These are phyloP conservation scores for Plecturocebus donacophilus DNA, from an alignment of 2,113 vertebrate genomes.

Conservation along the genomic window DNA sequence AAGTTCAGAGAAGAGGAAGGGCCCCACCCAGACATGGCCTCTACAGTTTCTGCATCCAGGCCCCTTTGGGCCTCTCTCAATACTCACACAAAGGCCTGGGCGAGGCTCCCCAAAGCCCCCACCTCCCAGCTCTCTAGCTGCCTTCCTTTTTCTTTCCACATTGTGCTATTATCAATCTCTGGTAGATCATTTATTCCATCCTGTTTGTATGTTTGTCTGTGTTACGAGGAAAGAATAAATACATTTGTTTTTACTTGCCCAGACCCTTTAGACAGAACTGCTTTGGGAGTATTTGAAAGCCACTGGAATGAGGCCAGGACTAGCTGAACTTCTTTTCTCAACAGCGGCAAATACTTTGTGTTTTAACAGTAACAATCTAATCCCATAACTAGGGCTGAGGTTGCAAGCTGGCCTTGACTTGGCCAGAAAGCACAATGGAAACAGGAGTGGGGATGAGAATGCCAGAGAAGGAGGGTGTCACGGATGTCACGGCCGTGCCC, in stretches of 20 bases:
- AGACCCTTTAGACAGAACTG: background rate
- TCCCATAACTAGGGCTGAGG: background rate
- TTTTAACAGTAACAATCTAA: background rate
- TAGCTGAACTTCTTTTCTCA: background rate
- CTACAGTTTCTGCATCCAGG: background rate
- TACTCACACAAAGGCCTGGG: too few relatives aligned
- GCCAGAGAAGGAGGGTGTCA: fast-evolving
- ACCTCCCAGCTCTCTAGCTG: background rate
- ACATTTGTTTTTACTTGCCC: background rate
- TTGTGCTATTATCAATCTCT: fast-evolving
- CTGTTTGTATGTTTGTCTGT: background rate
- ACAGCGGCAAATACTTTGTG: background rate
- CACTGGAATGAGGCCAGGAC: background rate
- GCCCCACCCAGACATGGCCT: background rate
- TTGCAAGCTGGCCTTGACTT: constrained; percentile 18
- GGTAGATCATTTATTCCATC: background rate
- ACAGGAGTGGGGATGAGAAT: background rate
- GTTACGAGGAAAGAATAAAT: background rate
- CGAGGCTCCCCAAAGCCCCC: too few relatives aligned
- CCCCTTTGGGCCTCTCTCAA: background rate
- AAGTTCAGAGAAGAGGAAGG: too few relatives aligned
- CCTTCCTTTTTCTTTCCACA: background rate
- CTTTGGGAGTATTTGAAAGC: background rate
- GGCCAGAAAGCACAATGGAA: background rate
- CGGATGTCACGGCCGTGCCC: background rate